phyloP scores from a whole-genome alignment of 2,888 invertebrate genomes.

The Lysandra bellargus region DNA sequence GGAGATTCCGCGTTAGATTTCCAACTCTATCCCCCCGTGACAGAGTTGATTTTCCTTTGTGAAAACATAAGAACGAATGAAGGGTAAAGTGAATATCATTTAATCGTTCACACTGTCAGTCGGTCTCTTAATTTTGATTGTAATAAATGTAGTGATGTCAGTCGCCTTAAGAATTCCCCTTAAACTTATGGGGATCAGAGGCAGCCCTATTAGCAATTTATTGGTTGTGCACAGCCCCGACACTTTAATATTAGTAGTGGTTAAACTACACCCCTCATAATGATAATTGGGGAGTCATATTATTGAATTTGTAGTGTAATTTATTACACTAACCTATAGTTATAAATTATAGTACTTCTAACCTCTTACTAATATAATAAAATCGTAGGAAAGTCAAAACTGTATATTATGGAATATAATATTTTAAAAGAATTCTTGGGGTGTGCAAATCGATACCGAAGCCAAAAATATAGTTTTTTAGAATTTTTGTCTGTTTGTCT shows the following conservation, averaged over 20 bases:
- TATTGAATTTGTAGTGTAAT: no score
- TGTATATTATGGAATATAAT: no score
- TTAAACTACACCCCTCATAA: not conserved
- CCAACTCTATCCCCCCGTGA: slow-evolving; percentile 39
- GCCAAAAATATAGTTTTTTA: no score
- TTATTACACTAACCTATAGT: no score
- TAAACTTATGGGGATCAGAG: slow-evolving; percentile 31
- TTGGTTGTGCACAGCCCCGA: not conserved
- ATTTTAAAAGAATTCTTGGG: no score
- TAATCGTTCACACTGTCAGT: slow-evolving; percentile 75
- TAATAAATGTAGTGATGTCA: slow-evolving; percentile 45
- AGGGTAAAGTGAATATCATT: slow-evolving; percentile 75
- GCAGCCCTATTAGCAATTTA: slow-evolving; percentile 1
- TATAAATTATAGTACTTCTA: no score
- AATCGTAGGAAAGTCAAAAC: no score
- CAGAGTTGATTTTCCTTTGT: slow-evolving; percentile 47
- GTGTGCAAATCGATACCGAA: no score
- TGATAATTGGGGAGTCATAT: not conserved
- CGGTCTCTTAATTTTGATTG: slow-evolving; percentile 73
- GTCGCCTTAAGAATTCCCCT: slow-evolving; percentile 37
- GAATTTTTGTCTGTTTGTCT: no score
- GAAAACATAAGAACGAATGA: slow-evolving; percentile 52
- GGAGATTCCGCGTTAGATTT: slow-evolving; percentile 38
- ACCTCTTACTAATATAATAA: no score
- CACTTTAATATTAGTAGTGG: not conserved